phyloP scores from a whole-genome alignment of 2,113 vertebrate species.

The Nibea coibor region DNA sequence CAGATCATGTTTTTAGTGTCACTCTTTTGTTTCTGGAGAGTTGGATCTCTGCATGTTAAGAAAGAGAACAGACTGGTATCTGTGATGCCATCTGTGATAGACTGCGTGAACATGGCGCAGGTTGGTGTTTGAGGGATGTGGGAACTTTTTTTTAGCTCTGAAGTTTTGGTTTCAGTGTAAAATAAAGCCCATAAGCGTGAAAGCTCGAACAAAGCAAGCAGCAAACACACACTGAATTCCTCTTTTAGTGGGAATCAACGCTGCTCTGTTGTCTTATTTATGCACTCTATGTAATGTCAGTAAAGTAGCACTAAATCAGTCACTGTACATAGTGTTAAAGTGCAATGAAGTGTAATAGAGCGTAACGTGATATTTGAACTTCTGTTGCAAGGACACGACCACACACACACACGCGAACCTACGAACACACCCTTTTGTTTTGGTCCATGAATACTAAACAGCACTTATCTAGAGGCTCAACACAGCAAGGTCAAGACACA shows the following conservation, averaged over 20 bases:
- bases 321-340: background rate
- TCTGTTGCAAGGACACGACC: conserved; percentile 29
- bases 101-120: background rate
- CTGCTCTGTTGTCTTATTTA: background rate
- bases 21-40: background rate
- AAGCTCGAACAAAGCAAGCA: background rate
- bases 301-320: background rate
- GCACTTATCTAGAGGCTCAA: conserved; percentile 51
- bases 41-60: background rate
- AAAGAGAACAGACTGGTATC: background rate
- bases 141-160: background rate
- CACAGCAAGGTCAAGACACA: conserved; percentile 62
- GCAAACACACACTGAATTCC: background rate
- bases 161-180: background rate
- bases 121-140: background rate
- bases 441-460: conserved; percentile 61
- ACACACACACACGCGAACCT: background rate
- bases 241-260: background rate
- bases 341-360: background rate
- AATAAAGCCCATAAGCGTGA: background rate
- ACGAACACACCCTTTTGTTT: conserved; percentile 62
- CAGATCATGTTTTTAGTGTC: background rate
- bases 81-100: background rate
- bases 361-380: conserved; percentile 17
- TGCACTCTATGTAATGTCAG: background rate